Evolutionary conservation across 1,140 invertebrate genomes (phyloP), one percentile per base, ranked within the genome.

Genomic region (Hyphantria cunea): DNA sequence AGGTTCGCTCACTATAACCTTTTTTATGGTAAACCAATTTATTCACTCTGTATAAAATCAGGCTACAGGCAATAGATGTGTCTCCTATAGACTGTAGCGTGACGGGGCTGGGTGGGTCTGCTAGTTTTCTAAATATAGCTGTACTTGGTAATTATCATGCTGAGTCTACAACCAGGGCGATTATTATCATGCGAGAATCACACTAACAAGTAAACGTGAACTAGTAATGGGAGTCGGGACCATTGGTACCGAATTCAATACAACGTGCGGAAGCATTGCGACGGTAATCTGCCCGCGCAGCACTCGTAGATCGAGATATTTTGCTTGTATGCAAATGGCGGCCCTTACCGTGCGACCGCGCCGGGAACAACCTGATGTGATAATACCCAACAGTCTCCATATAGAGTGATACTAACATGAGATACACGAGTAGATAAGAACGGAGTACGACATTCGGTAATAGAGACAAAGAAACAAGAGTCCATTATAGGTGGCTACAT

Each of bases 271-370:
- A 86, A 86, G 84, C 71, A 65, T 70, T 66, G 58, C 68, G 72
- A 74, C 70, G 68, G 72, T 77, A 84, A 88, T 84, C 83, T 80
- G 77, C 73, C 65, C 59, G 68, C 55, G 65, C 70, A 68, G 70
- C 77, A 66, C 73, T 68, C 68, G 67, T 64, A 86, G 76, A 88
- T 87, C 85, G 79, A 80, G 82, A 88, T 88, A 82, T 83, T n/a
- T 80, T 82, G 78, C 82, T 86, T 88, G 82, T 90, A 90, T 90
- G 87, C 84, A 84, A 88, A 90, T 88, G 70, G 74, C 59, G 72
- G 73, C 75, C 76, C 76, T 86, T 84, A 78, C 81, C 80, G 78
- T 81, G 82, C 80, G 76, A 84, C 78, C 72, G 74, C 62, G 67
- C 68, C 49, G 53, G 54, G 62, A 61, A 80, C 80, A 81, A 74